These are phyloP conservation scores for Halictus quadricinctus DNA, from an alignment of 2,888 invertebrate species.

Conservation along the genomic window DNA sequence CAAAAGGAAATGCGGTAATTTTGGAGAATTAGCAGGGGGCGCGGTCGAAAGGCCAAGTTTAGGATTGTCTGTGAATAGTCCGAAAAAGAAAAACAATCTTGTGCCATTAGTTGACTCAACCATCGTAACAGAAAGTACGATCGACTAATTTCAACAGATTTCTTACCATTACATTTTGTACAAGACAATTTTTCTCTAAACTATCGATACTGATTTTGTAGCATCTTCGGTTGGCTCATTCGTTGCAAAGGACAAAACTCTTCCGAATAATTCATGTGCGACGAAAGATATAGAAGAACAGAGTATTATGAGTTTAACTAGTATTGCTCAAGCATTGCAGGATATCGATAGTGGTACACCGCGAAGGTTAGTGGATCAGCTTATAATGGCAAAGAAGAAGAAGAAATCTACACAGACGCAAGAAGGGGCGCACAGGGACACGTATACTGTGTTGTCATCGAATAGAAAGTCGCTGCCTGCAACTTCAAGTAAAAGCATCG, in stretches of 20 bases:
- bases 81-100: conserved; percentile 65
- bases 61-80: conserved; percentile 72
- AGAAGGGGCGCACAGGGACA: conserved; percentile 55
- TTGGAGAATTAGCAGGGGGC: conserved; percentile 74
- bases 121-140: conserved; percentile 72
- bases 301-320: conserved; percentile 77
- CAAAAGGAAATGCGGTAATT: conserved; percentile 80
- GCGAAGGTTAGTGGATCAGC: conserved; percentile 76
- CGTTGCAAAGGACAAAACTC: conserved; percentile 32
- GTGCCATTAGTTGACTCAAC: conserved; percentile 75
- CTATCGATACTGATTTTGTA: conserved; percentile 4
- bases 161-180: not conserved
- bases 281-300: conserved; percentile 68
- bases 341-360: conserved; percentile 74
- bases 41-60: conserved; percentile 73
- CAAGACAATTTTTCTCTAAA: not conserved
- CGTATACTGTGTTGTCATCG: conserved; percentile 60
- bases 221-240: conserved; percentile 33
- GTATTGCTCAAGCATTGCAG: conserved; percentile 76
- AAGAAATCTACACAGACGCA: conserved; percentile 44
- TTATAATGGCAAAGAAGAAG: conserved; percentile 74
- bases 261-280: conserved; percentile 22
- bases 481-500: conserved; percentile 39
- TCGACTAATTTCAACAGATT: not conserved
- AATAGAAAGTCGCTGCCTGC: conserved; percentile 66